These are phyloP conservation scores for Trichosurus vulpecula DNA, from an alignment of 2,797 vertebrate species.

Conservation along the genomic window DNA sequence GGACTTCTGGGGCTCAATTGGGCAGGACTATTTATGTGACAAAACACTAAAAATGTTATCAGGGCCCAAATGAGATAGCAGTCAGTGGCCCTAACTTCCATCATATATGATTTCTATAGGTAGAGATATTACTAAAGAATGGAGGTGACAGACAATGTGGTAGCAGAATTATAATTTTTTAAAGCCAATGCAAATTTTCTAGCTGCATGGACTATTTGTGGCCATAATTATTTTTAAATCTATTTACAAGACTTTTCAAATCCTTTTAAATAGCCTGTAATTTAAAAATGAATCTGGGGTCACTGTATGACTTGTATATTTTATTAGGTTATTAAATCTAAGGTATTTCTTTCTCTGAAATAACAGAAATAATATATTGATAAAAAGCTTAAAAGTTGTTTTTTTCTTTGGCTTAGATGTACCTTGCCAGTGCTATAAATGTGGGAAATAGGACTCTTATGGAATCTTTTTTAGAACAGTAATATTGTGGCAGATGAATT, in stretches of 20 bases:
- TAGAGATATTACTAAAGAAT: background rate
- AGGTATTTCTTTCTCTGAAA: background rate
- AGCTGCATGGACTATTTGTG: background rate
- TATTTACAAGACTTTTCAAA: conserved; percentile 13
- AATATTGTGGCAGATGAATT: conserved; percentile 14
- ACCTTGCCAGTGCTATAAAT: conserved; percentile 8
- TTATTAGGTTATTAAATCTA: conserved; percentile 31
- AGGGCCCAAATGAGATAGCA: background rate
- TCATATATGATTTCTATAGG: conserved; percentile 28
- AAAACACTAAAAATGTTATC: background rate
- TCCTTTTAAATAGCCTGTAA: conserved; percentile 13
- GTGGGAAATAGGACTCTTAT: conserved; percentile 15
- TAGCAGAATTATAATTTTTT: background rate
- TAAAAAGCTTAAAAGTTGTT: background rate
- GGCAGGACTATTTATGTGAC: background rate
- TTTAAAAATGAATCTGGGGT: conserved; percentile 27
- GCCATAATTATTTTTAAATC: background rate
- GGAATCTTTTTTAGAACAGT: conserved; percentile 22
- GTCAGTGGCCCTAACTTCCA: background rate
- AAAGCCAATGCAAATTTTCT: background rate
- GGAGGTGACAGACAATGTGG: background rate
- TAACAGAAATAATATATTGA: conserved; percentile 9
- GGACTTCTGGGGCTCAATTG: background rate
- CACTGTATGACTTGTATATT: conserved; percentile 11
- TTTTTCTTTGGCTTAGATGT: conserved; percentile 56